phyloP scores from a whole-genome alignment of 2,113 vertebrate species.

The Xenopus borealis region DNA sequence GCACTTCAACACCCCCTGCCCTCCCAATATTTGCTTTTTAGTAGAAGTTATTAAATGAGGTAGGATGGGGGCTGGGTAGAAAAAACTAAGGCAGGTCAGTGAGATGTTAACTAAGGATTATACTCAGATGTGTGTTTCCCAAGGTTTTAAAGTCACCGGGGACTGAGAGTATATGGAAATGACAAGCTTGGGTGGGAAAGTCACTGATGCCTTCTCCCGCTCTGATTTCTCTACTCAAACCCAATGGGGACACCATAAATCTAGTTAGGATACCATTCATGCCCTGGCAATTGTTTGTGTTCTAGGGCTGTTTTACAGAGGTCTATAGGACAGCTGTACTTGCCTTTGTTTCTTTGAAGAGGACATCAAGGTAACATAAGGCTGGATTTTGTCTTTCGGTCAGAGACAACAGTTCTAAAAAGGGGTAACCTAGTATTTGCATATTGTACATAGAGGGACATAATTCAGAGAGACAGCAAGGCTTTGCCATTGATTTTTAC shows the following conservation, averaged over 20 bases:
- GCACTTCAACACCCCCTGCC: no score
- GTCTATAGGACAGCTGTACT: background rate
- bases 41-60: no score
- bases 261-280: background rate
- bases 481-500: background rate
- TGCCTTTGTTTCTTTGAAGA: background rate
- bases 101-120: constrained; percentile 2
- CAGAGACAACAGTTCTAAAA: background rate
- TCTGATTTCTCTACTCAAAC: constrained; percentile 8
- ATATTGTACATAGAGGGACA: background rate
- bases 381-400: background rate
- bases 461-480: background rate
- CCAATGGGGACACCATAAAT: background rate
- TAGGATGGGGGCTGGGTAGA: constrained; percentile 48
- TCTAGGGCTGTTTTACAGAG: background rate
- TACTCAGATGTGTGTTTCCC: constrained; percentile 41
- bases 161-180: constrained; percentile 46
- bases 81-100: background rate
- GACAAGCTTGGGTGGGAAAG: constrained; percentile 32
- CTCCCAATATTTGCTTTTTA: no score
- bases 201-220: constrained; percentile 27
- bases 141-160: constrained; percentile 46
- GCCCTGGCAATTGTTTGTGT: background rate
- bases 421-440: background rate
- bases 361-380: background rate